phyloP scores from a whole-genome alignment of 2,888 invertebrate species.

The Merodon equestris region DNA sequence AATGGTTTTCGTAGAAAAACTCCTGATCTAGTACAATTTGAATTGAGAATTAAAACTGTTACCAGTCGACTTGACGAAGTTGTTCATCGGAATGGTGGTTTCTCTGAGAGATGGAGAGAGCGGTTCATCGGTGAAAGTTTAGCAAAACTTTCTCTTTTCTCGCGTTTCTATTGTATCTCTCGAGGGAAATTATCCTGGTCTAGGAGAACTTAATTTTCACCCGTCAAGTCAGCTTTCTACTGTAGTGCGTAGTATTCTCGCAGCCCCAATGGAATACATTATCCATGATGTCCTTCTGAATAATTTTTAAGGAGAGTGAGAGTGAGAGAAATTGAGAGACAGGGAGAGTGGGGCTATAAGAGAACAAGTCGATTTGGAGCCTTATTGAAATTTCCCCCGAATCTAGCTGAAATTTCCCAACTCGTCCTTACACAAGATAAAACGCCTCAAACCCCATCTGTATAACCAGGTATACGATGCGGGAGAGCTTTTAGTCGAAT shows the following conservation, averaged over 20 bases:
- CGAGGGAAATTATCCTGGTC: slow-evolving; percentile 4
- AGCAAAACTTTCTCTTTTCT: slow-evolving; percentile 1
- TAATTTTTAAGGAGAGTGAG: slow-evolving; percentile 5
- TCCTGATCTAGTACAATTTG: slow-evolving; percentile 41
- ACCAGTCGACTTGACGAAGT: slow-evolving; percentile 49
- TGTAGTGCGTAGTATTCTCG: background rate
- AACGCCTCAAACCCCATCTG: slow-evolving; percentile 34
- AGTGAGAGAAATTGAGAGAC: slow-evolving; percentile 12
- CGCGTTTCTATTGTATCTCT: background rate
- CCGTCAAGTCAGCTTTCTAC: background rate
- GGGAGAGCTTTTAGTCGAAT: slow-evolving; percentile 78
- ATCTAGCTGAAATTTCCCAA: slow-evolving; percentile 29
- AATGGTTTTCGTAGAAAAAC: background rate
- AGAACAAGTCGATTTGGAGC: no score
- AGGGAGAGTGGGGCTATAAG: slow-evolving; percentile 21
- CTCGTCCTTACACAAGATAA: slow-evolving; percentile 46
- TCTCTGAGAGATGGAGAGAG: background rate
- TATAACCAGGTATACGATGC: slow-evolving; percentile 75
- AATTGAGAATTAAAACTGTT: slow-evolving; percentile 34
- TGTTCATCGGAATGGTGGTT: background rate
- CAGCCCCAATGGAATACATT: slow-evolving; percentile 4
- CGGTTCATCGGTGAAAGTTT: background rate
- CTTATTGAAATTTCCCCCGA: no score
- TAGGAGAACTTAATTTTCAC: slow-evolving; percentile 6
- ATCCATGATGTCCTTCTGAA: background rate